Conservation (phyloP, 2,888 invertebrate genomes). For the Pyrochroa serraticornis region DNA sequence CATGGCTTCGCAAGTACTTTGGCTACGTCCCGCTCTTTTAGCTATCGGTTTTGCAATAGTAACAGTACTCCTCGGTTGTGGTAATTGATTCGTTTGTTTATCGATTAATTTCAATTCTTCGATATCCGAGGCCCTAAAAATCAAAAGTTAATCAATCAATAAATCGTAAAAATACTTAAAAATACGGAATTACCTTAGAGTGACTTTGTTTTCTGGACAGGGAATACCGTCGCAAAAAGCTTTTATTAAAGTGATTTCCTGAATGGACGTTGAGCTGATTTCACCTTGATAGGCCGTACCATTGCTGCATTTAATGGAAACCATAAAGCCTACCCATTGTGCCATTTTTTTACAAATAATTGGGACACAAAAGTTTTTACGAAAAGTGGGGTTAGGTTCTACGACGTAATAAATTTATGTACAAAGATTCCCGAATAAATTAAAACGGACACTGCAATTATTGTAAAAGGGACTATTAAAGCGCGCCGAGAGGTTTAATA, state of each 20-base stretch:
- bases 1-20: constrained; percentile 54
- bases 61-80: constrained; percentile 58
- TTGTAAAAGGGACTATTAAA: too few species aligned
- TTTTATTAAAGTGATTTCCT: constrained; percentile 75
- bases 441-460: background rate
- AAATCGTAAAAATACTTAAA: constrained; percentile 35
- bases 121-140: constrained; percentile 73
- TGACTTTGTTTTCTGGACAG: constrained; percentile 61
- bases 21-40: constrained; percentile 60
- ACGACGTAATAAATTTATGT: constrained; percentile 3
- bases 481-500: too few species aligned
- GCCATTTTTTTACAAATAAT: constrained; percentile 56
- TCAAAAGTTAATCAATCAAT: constrained; percentile 9
- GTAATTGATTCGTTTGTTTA: constrained; percentile 57
- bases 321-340: constrained; percentile 77
- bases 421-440: background rate
- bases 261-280: constrained; percentile 75
- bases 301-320: constrained; percentile 82
- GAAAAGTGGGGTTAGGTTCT: constrained; percentile 15
- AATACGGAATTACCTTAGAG: constrained; percentile 62
- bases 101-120: constrained; percentile 77
- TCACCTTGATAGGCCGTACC: constrained; percentile 80
- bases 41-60: constrained; percentile 63
- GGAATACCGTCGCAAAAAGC: constrained; percentile 83
- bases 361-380: background rate